These are phyloP conservation scores for Perdita meconis DNA, from an alignment of 2,888 invertebrate genomes.

Conservation along the genomic window DNA sequence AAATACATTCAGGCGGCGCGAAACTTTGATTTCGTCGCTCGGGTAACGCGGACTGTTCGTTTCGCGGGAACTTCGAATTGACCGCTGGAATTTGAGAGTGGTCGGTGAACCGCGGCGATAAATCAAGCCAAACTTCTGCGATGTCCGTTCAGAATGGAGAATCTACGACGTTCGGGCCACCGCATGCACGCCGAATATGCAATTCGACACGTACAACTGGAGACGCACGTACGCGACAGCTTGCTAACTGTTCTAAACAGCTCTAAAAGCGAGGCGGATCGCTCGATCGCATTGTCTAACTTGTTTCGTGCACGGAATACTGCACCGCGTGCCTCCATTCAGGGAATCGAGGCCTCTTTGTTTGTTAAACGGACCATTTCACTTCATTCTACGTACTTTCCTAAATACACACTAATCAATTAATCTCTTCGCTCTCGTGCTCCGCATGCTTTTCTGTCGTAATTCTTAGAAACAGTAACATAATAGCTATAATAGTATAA, in stretches of 20 bases:
- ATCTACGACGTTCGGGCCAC: slow-evolving; percentile 23
- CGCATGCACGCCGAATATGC: slow-evolving; percentile 45
- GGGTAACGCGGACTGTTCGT: slow-evolving; percentile 48
- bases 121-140: slow-evolving; percentile 61
- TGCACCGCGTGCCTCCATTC: background rate
- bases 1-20: too few species aligned
- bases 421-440: too few species aligned
- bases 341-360: background rate
- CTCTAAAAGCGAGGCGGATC: slow-evolving; percentile 17
- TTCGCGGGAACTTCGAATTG: slow-evolving; percentile 47
- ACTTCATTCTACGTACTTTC: background rate
- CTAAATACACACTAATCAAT: too few species aligned
- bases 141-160: slow-evolving; percentile 47
- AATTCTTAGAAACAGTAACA: too few species aligned
- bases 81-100: slow-evolving; percentile 19
- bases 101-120: slow-evolving; percentile 54
- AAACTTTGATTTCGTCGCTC: slow-evolving; percentile 13
- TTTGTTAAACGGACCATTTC: background rate
- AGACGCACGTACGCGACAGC: slow-evolving; percentile 51
- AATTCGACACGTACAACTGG: slow-evolving; percentile 58
- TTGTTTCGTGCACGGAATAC: slow-evolving; percentile 15
- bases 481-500: too few species aligned
- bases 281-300: slow-evolving; percentile 22
- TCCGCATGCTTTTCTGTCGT: too few species aligned
- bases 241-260: slow-evolving; percentile 56